Conservation (phyloP, 1,140 invertebrate genomes). For the Antheraea mylitta region DNA sequence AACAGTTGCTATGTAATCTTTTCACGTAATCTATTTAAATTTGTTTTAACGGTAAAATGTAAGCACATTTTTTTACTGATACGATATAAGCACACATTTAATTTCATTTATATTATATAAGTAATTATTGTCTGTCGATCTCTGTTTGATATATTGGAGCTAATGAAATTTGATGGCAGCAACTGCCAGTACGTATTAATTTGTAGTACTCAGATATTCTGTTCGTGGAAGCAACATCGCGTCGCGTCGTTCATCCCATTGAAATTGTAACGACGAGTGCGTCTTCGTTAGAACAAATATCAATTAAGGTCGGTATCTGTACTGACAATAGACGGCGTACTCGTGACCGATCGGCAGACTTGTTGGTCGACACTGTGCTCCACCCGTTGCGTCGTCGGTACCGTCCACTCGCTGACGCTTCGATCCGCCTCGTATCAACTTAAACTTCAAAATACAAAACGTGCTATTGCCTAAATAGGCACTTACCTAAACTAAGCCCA, state of each 20-base stretch:
- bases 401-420: conserved; percentile 6
- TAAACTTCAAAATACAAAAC: conserved; percentile 68
- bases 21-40: conserved; percentile 15
- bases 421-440: conserved; percentile 31
- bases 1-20: conserved; percentile 42
- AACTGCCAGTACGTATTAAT: background rate
- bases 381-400: conserved; percentile 1
- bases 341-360: conserved; percentile 30
- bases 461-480: conserved; percentile 70
- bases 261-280: conserved; percentile 44
- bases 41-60: conserved; percentile 3
- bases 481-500: conserved; percentile 50
- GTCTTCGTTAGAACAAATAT: conserved; percentile 60
- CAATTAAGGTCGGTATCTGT: conserved; percentile 57
- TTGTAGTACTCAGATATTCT: background rate
- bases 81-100: background rate
- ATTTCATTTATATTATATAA: background rate
- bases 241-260: conserved; percentile 28
- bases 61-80: background rate
- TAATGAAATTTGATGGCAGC: background rate
- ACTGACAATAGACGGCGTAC: conserved; percentile 40
- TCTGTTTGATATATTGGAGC: background rate
- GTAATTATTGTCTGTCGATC: background rate
- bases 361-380: conserved; percentile 16
- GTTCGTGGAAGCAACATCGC: conserved; percentile 12